These are phyloP conservation scores for Gorilla gorilla DNA, from an alignment of 2,113 vertebrate species.

Conservation along the genomic window DNA sequence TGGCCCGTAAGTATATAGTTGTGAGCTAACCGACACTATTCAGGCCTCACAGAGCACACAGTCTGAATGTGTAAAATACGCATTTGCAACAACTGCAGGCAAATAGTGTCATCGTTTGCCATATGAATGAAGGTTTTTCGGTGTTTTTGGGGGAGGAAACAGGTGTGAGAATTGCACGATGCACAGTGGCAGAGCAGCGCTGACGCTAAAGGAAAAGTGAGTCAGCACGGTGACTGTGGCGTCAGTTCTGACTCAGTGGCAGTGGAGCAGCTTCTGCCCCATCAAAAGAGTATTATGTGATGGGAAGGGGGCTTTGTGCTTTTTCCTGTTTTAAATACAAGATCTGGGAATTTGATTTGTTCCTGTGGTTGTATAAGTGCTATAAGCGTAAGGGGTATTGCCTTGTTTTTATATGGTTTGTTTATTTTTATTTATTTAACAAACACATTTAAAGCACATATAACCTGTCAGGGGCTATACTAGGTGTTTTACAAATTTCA, in stretches of 20 bases:
- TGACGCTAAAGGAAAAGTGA: neutral
- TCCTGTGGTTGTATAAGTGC: neutral
- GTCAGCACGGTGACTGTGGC: accelerated
- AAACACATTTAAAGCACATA: neutral
- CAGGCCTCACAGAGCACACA: neutral
- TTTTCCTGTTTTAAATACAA: neutral
- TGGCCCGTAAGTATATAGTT: no score
- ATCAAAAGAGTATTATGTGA: neutral
- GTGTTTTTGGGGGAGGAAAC: neutral
- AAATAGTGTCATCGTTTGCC: neutral
- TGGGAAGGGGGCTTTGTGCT: neutral
- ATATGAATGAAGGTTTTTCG: neutral
- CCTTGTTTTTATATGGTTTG: neutral
- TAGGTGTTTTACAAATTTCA: neutral
- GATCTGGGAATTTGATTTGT: neutral
- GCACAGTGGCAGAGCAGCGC: neutral
- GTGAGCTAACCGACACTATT: neutral
- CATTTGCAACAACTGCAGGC: neutral
- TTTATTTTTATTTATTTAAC: slow-evolving; percentile 6
- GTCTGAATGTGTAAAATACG: neutral
- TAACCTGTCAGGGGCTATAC: neutral
- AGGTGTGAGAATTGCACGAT: neutral
- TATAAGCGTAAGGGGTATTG: neutral
- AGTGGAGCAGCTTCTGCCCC: neutral
- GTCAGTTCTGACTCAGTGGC: neutral